Percentiles rank a stretch among this genome's conserved stretches.
phyloP scores from a whole-genome alignment of 2,888 invertebrate species.

The Petrolisthes cinctipes region DNA sequence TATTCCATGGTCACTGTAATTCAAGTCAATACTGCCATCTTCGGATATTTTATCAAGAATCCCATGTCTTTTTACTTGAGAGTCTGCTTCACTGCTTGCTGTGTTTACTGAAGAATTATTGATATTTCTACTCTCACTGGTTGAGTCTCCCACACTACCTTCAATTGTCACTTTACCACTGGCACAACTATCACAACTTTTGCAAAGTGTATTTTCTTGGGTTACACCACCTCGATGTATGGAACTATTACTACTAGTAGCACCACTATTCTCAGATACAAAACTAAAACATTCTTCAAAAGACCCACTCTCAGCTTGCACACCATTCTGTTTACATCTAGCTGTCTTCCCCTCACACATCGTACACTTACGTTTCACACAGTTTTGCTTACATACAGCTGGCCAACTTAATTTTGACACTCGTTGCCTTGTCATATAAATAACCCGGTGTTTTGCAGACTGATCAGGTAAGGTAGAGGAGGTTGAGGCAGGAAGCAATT shows the following conservation, averaged over 20 bases:
- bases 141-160: not conserved
- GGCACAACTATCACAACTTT: no score
- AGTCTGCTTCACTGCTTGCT: not conserved
- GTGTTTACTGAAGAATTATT: not conserved
- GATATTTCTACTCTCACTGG: not conserved
- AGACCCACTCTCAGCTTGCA: not conserved
- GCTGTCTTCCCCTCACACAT: not conserved
- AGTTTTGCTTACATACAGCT: not conserved
- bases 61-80: not conserved
- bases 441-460: constrained; percentile 28
- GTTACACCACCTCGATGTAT: no score
- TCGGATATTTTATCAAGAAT: constrained; percentile 34
- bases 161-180: not conserved
- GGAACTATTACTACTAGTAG: not conserved
- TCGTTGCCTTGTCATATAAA: constrained; percentile 57
- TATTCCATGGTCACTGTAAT: constrained; percentile 51
- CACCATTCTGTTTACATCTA: not conserved
- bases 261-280: not conserved
- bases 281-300: not conserved
- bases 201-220: no score
- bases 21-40: constrained; percentile 27
- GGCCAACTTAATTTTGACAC: constrained; percentile 52
- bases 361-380: not conserved
- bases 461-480: not conserved
- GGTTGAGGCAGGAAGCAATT: constrained; percentile 38